Conservation (phyloP, 1,140 invertebrate genomes). For the Meloidogyne exigua region DNA sequence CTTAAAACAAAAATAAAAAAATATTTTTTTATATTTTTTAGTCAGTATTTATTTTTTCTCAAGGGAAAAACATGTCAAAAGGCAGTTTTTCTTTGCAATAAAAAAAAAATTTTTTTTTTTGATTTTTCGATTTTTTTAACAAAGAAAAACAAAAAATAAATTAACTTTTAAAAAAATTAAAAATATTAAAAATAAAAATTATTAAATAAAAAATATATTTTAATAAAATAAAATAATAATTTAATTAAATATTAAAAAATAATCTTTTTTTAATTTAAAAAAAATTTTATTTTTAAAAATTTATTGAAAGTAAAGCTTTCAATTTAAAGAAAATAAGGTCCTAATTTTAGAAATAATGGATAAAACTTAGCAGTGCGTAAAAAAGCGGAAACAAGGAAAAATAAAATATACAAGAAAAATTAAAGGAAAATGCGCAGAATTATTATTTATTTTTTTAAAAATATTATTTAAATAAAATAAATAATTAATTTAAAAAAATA, state of each 20-base stretch:
- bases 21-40: too few species aligned
- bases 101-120: neutral
- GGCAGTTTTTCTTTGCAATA: neutral
- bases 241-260: neutral
- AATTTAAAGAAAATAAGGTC: neutral
- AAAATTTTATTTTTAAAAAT: neutral
- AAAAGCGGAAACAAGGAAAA: neutral
- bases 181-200: too few species aligned
- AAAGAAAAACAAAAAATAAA: too few species aligned
- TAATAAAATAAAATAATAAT: too few species aligned
- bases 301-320: neutral
- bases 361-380: neutral
- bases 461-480: neutral
- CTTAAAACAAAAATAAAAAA: too few species aligned
- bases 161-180: too few species aligned
- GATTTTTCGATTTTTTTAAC: too few species aligned
- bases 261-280: too few species aligned
- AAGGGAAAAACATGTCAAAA: neutral
- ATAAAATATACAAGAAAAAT: neutral
- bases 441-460: neutral
- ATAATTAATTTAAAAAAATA: too few species aligned
- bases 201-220: too few species aligned
- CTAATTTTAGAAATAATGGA: neutral
- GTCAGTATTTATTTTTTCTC: neutral
- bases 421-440: neutral